These are phyloP conservation scores for Thripadectes ignobilis DNA, from an alignment of 2,797 vertebrate species.

Conservation along the genomic window DNA sequence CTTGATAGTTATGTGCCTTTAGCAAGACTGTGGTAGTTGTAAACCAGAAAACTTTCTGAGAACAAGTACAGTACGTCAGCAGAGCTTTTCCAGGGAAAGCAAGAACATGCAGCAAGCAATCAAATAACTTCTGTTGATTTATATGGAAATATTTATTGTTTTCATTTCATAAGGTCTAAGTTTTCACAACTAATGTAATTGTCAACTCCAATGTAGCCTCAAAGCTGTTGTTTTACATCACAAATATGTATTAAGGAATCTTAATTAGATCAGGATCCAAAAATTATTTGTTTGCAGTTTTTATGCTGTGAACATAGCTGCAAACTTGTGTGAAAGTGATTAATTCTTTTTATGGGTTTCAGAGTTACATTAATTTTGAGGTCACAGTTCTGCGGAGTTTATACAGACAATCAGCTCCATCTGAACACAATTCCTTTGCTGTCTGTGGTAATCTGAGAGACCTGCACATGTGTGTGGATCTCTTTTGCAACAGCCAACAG, in stretches of 20 bases:
- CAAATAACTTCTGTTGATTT: neutral
- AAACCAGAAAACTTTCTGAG: neutral
- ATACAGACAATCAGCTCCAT: neutral
- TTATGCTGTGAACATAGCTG: neutral
- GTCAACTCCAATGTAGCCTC: neutral
- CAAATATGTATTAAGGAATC: neutral
- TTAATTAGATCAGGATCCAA: neutral
- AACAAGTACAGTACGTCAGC: neutral
- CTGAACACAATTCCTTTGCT: neutral
- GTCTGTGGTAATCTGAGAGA: neutral
- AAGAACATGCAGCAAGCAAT: neutral
- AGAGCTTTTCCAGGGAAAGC: neutral
- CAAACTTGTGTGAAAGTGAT: neutral
- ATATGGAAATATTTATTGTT: neutral
- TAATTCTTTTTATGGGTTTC: neutral
- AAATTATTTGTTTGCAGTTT: neutral
- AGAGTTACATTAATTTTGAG: neutral
- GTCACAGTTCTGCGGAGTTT: neutral
- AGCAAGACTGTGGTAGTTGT: neutral
- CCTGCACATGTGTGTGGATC: rapidly evolving
- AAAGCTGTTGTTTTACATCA: neutral
- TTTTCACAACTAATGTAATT: neutral
- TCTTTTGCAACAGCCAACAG: neutral
- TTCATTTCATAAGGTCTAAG: neutral
- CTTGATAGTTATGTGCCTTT: neutral